Conservation (phyloP, 2,797 vertebrate genomes). For the Ceyx erithaca region DNA sequence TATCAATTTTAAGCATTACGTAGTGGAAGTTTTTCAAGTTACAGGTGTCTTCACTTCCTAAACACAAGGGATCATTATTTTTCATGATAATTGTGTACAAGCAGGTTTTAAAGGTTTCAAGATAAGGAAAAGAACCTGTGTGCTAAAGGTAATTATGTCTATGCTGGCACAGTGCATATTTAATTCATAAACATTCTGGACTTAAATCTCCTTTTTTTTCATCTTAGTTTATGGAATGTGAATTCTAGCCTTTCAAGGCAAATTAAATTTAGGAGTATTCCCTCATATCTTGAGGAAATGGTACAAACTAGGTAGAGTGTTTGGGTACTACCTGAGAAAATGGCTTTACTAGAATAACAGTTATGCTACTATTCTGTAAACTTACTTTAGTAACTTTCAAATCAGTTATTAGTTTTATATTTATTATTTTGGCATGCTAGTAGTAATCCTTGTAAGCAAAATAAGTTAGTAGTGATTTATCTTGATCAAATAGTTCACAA, state of each 20-base stretch:
- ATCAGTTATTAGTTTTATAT: not conserved
- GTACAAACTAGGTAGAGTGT: not conserved
- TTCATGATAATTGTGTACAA: too few species aligned
- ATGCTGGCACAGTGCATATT: not conserved
- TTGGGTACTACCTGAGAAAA: not conserved
- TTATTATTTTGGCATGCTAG: not conserved
- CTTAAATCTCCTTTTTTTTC: not conserved
- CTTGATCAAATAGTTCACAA: conserved; percentile 23
- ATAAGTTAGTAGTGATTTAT: not conserved
- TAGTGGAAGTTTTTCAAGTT: too few species aligned
- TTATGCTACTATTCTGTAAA: not conserved
- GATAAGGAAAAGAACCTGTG: too few species aligned
- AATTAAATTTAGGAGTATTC: not conserved
- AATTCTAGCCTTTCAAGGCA: not conserved
- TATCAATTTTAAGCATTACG: too few species aligned
- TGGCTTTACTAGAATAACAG: not conserved
- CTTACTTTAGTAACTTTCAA: not conserved
- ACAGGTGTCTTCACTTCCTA: too few species aligned
- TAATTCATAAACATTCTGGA: not conserved
- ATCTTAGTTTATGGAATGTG: not conserved
- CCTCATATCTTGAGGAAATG: not conserved
- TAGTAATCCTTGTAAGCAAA: not conserved
- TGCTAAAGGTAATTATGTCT: not conserved
- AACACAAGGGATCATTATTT: too few species aligned
- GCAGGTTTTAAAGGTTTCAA: too few species aligned